phyloP scores from a whole-genome alignment of 2,888 invertebrate species.

The Dendrolimus pini region DNA sequence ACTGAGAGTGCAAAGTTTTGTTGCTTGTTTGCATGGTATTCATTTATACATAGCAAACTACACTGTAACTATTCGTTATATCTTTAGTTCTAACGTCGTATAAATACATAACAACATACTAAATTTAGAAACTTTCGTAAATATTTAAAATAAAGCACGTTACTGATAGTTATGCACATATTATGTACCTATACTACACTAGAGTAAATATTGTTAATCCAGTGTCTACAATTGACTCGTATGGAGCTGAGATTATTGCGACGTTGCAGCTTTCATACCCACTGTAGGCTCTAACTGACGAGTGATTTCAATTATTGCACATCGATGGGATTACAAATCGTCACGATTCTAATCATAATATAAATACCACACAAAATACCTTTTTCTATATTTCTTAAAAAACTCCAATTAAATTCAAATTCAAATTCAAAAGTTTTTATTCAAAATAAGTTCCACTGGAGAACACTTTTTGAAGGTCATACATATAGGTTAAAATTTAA shows the following conservation, averaged over 20 bases:
- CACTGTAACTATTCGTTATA: not conserved
- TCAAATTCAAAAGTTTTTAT: no score
- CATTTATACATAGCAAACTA: conserved; percentile 3
- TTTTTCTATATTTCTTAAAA: no score
- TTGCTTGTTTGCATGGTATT: conserved; percentile 57
- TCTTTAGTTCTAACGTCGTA: no score
- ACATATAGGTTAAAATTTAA: no score
- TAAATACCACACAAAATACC: no score
- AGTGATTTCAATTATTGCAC: conserved; percentile 66
- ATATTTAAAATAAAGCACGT: not conserved
- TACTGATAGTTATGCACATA: not conserved
- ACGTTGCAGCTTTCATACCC: conserved; percentile 32
- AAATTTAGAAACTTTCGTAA: not conserved
- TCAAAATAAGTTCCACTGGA: no score
- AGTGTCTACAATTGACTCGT: conserved; percentile 61
- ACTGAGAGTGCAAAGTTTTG: conserved; percentile 63
- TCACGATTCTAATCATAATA: conserved; percentile 41
- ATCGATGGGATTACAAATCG: conserved; percentile 53
- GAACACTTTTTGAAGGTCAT: no score
- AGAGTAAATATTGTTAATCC: conserved; percentile 31
- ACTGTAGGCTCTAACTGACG: conserved; percentile 53
- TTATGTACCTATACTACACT: not conserved
- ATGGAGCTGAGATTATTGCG: conserved; percentile 38
- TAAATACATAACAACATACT: no score
- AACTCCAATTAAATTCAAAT: no score